A percentile compares a stretch with the other conserved stretches of the same genome.
These are phyloP conservation scores for Siderastrea radians DNA, from an alignment of 92 coral and sea anemone species.

Conservation along the genomic window DNA sequence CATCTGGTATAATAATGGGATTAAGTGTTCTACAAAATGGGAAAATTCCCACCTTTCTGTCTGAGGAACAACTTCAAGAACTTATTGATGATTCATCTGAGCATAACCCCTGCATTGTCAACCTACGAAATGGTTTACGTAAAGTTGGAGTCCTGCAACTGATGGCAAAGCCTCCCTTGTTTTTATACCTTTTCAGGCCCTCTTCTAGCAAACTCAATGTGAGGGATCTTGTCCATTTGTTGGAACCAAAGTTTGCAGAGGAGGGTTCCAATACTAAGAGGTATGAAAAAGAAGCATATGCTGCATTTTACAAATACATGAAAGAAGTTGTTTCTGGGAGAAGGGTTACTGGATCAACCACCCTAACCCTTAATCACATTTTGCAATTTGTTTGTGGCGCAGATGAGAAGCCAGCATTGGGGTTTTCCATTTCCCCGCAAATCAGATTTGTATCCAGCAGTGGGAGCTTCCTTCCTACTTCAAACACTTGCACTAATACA, in stretches of 20 bases:
- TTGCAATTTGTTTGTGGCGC: slow-evolving; percentile 66
- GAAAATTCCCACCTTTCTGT: slow-evolving; percentile 42
- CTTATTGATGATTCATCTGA: slow-evolving; percentile 45
- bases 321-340: too few species aligned
- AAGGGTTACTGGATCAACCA: background rate
- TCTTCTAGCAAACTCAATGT: slow-evolving; percentile 25
- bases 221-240: slow-evolving; percentile 44
- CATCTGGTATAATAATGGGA: too few species aligned
- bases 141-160: slow-evolving; percentile 55
- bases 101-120: slow-evolving; percentile 65
- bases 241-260: slow-evolving; percentile 48
- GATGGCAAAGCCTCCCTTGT: slow-evolving; percentile 50
- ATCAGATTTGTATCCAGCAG: slow-evolving; percentile 32
- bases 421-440: slow-evolving; percentile 57
- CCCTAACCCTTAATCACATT: slow-evolving; percentile 61
- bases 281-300: slow-evolving; percentile 38
- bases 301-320: slow-evolving; percentile 12
- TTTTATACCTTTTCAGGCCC: slow-evolving; percentile 64
- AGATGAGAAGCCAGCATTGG: slow-evolving; percentile 70
- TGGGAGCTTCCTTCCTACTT: slow-evolving; percentile 38
- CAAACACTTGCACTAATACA: slow-evolving; percentile 66
- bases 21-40: too few species aligned
- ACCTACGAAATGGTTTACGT: slow-evolving; percentile 47
- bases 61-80: slow-evolving; percentile 63
- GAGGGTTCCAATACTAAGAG: slow-evolving; percentile 50